Evolutionary conservation across 2,113 vertebrate species (phyloP), one percentile per base, ranked within the genome.

Genomic region (Morphnarchus princeps): DNA sequence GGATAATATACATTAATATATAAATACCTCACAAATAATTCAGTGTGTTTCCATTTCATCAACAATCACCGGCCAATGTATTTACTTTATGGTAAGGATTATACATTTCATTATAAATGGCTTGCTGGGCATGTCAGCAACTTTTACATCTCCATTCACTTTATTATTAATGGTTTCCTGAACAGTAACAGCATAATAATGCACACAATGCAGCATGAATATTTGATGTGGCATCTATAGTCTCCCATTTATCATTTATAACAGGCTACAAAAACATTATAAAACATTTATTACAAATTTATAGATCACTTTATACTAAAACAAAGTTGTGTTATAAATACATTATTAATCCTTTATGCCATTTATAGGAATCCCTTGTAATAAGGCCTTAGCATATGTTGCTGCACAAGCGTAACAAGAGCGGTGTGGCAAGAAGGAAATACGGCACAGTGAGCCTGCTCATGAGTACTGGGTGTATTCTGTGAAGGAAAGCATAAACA

Each of bases 191-290:
- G 97, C 96, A 96, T 93, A 88, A 92, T 96, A 83, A 94, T 81
- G 92, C 82, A 91, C 97, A 97, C 98, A 96, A 97, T 90, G 97
- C 93, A 10, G 93, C 95, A 98, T 98, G 93, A 98, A 98, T 98
- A 98, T 98, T 98, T 98, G 97, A 98, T 98, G 96, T 59, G 18
- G 97, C 98, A 97, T 98, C 97, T 97, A 98, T 94, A 96, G 98
- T 89, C 92, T 47, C 95, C 98, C 97, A 98, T 98, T 97, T 95
- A 98, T 98, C 98, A 98, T 98, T 98, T 98, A 98, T 98, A 98
- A 98, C 98, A 96, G 98, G 98, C 98, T 98, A 98, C 98, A 98
- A 98, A 98, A 98, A 98, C 98, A 98, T 98, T 98, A 98, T 98
- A 98, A 98, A 98, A 98, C 98, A 98, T 98, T 98, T 98, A 98